Base-by-base conservation (phyloP, 2,888 invertebrate species). In the Eustalomyia histrio region DNA sequence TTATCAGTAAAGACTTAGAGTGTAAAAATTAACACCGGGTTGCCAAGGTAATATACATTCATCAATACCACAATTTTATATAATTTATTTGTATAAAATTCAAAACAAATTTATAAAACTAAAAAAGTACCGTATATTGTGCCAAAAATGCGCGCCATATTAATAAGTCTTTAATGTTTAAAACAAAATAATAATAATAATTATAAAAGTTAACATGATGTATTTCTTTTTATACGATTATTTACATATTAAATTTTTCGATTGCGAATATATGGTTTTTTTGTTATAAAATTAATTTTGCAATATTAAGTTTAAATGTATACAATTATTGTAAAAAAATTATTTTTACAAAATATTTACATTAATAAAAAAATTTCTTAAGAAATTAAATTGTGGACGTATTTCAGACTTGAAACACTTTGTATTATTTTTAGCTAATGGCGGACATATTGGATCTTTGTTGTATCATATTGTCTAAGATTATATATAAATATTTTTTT, bases 391-490 rank as follows among this genome's bases (percentile, higher is more conserved):
- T 29, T 47, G 33, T 24, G 52, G 12, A 63, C 24, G 29, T 33
- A 33, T 64, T 73, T 61, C 58, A 69, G 80, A 65, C 80, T 64
- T 63, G 18, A 67, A 69, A 50, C 47, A 24, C 21, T 68, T 61
- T 29, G 4, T 67, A 16, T 39, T 16, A 52, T 2, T 17, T 74
- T 71, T 64, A 81, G 68, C 79, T 79, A 82, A 83, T 83, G 83
- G 83, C 83, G 65, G 83, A 83, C 82, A 43, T 79, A 33, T 75
- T 71, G 73, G 76, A 82, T 82, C 75, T 29, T 76, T 82, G 82
- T 63, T 71, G 18, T 50, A 29, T 72, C 21, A 52, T 50, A 61
- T 50, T 21, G 17, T 64, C 8, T 47, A 50, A 17, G 17, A 17
- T 50, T 52, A 16, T n/a, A n/a, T n/a, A n/a, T n/a, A n/a, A n/a